These are phyloP conservation scores for Aleiodes sp. DNA, from an alignment of 1,140 invertebrate species.

Conservation along the genomic window DNA sequence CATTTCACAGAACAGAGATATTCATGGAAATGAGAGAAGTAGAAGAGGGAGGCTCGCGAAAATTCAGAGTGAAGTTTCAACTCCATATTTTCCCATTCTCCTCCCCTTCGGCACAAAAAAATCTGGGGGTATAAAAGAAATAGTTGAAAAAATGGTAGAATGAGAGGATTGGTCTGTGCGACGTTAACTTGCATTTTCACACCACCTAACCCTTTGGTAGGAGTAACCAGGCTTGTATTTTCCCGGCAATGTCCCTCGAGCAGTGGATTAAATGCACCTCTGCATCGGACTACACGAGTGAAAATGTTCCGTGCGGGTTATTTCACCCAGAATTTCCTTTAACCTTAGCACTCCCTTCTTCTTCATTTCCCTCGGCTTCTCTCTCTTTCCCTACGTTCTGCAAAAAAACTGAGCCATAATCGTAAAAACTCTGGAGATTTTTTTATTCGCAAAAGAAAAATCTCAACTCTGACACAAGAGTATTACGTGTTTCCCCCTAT, in stretches of 20 bases:
- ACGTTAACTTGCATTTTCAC: not conserved
- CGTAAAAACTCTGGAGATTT: no score
- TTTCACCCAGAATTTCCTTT: not conserved
- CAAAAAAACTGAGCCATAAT: no score
- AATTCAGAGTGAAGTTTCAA: not conserved
- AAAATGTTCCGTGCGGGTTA: not conserved
- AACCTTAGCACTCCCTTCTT: no score
- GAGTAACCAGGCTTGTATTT: not conserved
- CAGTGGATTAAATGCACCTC: not conserved
- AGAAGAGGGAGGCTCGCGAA: not conserved
- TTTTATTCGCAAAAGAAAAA: no score
- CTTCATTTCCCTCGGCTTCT: no score
- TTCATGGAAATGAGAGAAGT: slow-evolving; percentile 11
- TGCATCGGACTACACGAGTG: not conserved
- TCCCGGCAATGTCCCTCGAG: not conserved
- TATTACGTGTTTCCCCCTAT: no score
- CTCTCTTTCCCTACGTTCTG: no score
- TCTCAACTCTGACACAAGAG: no score
- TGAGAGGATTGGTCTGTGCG: not conserved
- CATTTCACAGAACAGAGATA: slow-evolving; percentile 8
- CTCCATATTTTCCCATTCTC: not conserved
- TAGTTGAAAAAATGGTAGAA: not conserved
- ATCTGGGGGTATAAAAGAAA: not conserved
- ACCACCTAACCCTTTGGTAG: not conserved
- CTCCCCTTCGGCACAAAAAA: not conserved